Percentiles rank a stretch among this genome's conserved stretches.
Conservation (phyloP, 2,888 invertebrate species). For the Homarus gammarus region DNA sequence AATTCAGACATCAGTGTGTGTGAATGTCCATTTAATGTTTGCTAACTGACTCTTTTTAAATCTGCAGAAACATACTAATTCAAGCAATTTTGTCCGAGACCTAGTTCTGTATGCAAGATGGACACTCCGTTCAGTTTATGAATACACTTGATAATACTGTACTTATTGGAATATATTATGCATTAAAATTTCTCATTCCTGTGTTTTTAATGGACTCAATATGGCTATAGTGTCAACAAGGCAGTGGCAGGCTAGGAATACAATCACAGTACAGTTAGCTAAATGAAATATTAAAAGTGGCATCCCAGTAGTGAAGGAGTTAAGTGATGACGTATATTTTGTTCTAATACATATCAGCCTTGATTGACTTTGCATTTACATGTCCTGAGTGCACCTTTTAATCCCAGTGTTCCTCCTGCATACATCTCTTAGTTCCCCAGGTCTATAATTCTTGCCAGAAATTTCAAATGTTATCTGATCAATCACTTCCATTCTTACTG, state of each 20-base stretch:
- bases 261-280: too few relatives aligned
- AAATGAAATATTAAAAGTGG: too few relatives aligned
- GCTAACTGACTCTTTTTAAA: background rate
- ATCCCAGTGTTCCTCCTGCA: background rate
- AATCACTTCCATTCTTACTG: slow-evolving; percentile 49
- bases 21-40: background rate
- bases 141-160: background rate
- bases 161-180: background rate
- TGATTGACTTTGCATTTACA: background rate
- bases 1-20: too few relatives aligned
- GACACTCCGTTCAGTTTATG: background rate
- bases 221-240: too few relatives aligned
- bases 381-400: background rate
- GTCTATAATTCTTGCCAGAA: background rate
- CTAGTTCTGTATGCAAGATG: slow-evolving; percentile 1
- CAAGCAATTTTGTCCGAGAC: background rate
- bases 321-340: too few relatives aligned
- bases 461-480: slow-evolving; percentile 21
- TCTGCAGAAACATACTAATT: background rate
- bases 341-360: too few relatives aligned
- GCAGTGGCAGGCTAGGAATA: too few relatives aligned
- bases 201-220: too few relatives aligned
- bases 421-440: background rate
- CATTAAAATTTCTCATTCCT: background rate
- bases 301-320: too few relatives aligned